phyloP scores from a whole-genome alignment of 92 coral and sea anemone species.

The Chrysogorgia sp. region DNA sequence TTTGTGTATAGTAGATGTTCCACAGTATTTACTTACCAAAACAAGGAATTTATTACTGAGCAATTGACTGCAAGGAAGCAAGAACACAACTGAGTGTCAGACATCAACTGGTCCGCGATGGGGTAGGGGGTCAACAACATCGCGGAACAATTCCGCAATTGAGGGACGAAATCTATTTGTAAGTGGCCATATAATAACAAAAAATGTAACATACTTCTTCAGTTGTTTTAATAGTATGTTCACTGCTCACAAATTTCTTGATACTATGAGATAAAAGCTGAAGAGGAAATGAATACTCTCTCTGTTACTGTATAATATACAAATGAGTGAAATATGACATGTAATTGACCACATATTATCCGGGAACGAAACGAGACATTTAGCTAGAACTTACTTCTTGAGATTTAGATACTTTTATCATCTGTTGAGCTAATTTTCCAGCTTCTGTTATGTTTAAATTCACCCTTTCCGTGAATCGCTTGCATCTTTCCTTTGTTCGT shows the following conservation, averaged over 20 bases:
- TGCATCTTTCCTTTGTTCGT: constrained; percentile 36
- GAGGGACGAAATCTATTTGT: too few species aligned
- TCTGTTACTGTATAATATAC: background rate
- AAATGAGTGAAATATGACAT: background rate
- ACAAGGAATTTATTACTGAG: too few species aligned
- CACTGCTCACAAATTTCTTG: constrained; percentile 28
- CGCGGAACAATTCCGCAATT: too few species aligned
- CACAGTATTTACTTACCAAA: too few species aligned
- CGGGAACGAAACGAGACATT: too few species aligned
- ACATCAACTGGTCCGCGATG: too few species aligned
- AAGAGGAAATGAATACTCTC: background rate
- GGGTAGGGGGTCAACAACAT: too few species aligned
- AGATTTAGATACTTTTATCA: constrained; percentile 28
- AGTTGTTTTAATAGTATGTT: constrained; percentile 33
- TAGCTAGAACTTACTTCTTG: constrained; percentile 16
- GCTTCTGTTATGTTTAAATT: constrained; percentile 34
- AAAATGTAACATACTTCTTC: constrained; percentile 21
- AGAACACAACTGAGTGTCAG: background rate
- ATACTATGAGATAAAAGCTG: constrained; percentile 32
- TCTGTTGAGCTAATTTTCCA: constrained; percentile 34
- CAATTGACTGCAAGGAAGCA: too few species aligned
- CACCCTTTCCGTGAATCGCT: constrained; percentile 41
- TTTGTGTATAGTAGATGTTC: too few species aligned
- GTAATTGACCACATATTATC: too few species aligned
- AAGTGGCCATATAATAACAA: too few species aligned